phyloP scores from a whole-genome alignment of 1,140 invertebrate species.

The Amphibalanus amphitrite region DNA sequence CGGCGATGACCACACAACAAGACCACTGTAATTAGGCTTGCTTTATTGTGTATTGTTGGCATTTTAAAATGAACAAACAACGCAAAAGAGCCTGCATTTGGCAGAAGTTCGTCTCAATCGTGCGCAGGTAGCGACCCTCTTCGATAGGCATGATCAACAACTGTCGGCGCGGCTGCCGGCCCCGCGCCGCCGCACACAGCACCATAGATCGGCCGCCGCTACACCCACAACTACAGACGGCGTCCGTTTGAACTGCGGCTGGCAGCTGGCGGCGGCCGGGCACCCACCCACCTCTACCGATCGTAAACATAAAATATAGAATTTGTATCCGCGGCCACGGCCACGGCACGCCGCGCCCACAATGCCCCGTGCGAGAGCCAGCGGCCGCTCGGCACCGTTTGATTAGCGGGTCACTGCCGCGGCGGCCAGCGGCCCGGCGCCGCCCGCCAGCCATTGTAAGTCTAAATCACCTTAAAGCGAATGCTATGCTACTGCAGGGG shows the following conservation, averaged over 20 bases:
- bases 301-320: neutral
- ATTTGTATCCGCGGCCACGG: neutral
- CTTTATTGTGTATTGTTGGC: neutral
- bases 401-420: neutral
- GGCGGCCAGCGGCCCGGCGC: no score
- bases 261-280: neutral
- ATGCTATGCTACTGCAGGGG: neutral
- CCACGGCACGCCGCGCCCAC: neutral
- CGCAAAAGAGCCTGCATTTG: neutral
- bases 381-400: neutral
- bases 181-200: no score
- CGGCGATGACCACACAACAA: no score
- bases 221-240: no score
- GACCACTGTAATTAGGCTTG: neutral
- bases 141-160: neutral
- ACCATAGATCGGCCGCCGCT: no score
- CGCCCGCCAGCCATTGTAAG: neutral
- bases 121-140: neutral
- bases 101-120: neutral
- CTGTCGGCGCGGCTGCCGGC: no score
- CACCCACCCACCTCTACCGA: neutral
- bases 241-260: neutral
- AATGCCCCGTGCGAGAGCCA: neutral
- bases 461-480: neutral
- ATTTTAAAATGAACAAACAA: neutral